Evolutionary conservation across 2,888 invertebrate genomes (phyloP), one percentile per base, ranked within the genome.

Genomic region (Himalopsyche tibetana): DNA sequence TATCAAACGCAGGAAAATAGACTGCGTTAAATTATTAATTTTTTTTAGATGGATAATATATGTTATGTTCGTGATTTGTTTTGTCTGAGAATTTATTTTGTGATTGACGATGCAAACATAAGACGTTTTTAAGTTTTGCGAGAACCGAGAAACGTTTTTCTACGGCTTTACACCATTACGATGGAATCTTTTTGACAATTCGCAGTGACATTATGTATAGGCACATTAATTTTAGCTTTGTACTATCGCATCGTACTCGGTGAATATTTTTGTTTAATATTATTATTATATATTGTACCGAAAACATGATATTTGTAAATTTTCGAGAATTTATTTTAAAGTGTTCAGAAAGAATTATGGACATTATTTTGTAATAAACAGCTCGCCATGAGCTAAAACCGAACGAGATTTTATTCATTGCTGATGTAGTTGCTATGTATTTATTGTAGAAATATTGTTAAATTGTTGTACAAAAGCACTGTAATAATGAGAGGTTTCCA

Each of bases 341-440:
- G 82, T 87, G 87, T 88, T 88, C 87, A 85, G 83, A 69, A 84
- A 84, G 86, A 79, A 84, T 56, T 80, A 82, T 86, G 87, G 85
- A 88, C 88, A 87, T 88, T 84, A 88, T 88, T 88, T 88, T 86
- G 81, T 87, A 88, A 87, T 87, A 88, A 88, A 86, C 51, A 81
- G 42, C 83, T 83, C 80, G 9, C 28, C 45, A 80, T 40, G 80
- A 80, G 80, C 40, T 12, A 81, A 28, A 51, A 81, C 9, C 81
- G 51, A 45, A 51, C 40, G 2, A 11, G 12, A 19, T 80, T 80
- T 80, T 80, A 80, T 80, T 80, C 5, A 38, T 74, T n/a, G 11
- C 74, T 19, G 19, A 36, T 38, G 0, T 9, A 63, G 83, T 28
- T n/a, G n/a, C n/a, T n/a, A 5, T 15, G 15, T 51, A 8, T 51